These are phyloP conservation scores for Agrilus cyanescens DNA, from an alignment of 2,888 invertebrate species.

Conservation along the genomic window DNA sequence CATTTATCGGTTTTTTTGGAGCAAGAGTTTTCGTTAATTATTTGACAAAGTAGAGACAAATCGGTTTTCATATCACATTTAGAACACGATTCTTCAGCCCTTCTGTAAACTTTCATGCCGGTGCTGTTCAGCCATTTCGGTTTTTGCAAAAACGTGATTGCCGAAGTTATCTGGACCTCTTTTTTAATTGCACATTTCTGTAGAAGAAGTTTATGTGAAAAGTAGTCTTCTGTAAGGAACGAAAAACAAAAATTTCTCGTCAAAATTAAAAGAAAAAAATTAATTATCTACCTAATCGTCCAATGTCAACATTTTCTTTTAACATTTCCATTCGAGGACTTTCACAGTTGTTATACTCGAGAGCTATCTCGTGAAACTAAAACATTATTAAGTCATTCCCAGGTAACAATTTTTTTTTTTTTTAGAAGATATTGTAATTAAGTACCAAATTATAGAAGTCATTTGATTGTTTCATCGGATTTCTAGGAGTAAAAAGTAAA, in stretches of 20 bases:
- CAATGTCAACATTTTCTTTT: background rate
- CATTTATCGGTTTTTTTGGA: too few species aligned
- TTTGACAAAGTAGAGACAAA: too few species aligned
- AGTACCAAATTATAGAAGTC: constrained; percentile 61
- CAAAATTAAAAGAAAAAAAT: background rate
- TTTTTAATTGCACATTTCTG: constrained; percentile 13
- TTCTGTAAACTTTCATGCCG: background rate
- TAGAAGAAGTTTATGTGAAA: constrained; percentile 17
- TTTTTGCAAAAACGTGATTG: background rate
- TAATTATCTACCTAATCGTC: constrained; percentile 23
- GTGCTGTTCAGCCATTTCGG: constrained; percentile 1
- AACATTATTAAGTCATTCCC: constrained; percentile 20
- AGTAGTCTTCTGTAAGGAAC: constrained; percentile 16
- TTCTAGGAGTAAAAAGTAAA: constrained; percentile 66
- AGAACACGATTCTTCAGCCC: constrained; percentile 2
- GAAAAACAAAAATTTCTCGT: background rate
- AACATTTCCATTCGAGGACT: constrained; percentile 20
- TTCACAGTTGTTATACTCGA: constrained; percentile 61
- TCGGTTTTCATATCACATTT: constrained; percentile 4
- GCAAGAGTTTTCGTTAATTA: too few species aligned
- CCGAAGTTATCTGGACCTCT: background rate
- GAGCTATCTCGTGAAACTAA: constrained; percentile 59
- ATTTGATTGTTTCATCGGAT: constrained; percentile 52
- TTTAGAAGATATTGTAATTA: constrained; percentile 1
- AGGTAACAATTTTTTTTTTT: background rate